Percentiles rank a stretch among this genome's conserved stretches.
These are phyloP conservation scores for Gymnothorax javanicus DNA, from an alignment of 2,797 vertebrate species.

Conservation along the genomic window DNA sequence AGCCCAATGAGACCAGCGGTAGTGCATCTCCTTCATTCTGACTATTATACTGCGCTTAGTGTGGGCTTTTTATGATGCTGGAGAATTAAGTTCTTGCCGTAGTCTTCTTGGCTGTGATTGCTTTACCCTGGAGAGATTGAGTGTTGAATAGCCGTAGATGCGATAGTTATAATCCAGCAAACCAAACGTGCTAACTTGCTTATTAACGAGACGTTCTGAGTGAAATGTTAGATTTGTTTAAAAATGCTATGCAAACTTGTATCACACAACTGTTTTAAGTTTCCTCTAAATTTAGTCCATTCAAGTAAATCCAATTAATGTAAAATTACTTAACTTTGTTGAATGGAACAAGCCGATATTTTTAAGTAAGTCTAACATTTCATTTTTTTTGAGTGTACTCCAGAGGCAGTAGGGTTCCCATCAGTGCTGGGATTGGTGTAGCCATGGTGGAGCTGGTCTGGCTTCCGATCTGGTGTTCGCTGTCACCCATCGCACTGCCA, in stretches of 20 bases:
- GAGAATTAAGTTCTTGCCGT: not conserved
- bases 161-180: not conserved
- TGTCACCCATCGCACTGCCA: slow-evolving; percentile 34
- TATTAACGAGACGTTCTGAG: not conserved
- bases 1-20: not conserved
- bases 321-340: too few species aligned
- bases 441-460: slow-evolving; percentile 25
- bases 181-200: not conserved
- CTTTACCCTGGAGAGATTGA: not conserved
- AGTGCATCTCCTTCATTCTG: not conserved
- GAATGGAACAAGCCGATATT: too few species aligned
- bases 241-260: too few species aligned
- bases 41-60: not conserved
- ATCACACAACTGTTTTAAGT: too few species aligned
- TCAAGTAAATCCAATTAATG: too few species aligned
- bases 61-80: slow-evolving; percentile 10
- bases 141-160: not conserved
- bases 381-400: too few species aligned
- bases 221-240: too few species aligned
- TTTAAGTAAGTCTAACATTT: too few species aligned
- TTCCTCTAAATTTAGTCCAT: too few species aligned
- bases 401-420: not conserved
- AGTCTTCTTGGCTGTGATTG: slow-evolving; percentile 36
- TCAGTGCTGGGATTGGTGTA: slow-evolving; percentile 26
- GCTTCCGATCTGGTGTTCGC: slow-evolving; percentile 5